Evolutionary conservation across 2,888 invertebrate genomes (phyloP), one percentile per base, ranked within the genome.

Genomic region (Pimpla rufipes): DNA sequence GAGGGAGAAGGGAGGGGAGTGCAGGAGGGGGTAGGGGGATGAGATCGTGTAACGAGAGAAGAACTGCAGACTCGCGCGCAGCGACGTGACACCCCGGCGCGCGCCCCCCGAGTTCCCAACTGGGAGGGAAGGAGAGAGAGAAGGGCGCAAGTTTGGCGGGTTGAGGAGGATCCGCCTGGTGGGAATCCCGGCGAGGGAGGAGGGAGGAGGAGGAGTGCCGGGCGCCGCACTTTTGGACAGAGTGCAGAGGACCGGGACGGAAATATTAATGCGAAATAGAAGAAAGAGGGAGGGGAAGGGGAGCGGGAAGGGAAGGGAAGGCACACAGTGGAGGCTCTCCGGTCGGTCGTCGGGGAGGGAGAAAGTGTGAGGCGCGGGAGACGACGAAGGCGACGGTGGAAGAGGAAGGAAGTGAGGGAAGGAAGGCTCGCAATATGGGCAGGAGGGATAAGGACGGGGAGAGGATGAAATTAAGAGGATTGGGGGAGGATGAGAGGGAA

Each of bases 361-460:
- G 18, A 2, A 52, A 52, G 21, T 23, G 10, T 45, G n/a, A 45
- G 45, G n/a, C 29, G 5, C 2, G 29, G 29, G 29, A 29, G 5
- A 42, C 8, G 7, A 7, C 42, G 42, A 42, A 13, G 42, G 13
- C 29, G 23, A 0, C 21, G 6, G 66, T 42, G 23, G 16, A 18
- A 50, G 47, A 45, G 21, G 45, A 66, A 5, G 16, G 23, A 66
- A 21, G 47, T 16, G 35, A 16, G 52, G 29, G 70, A n/a, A n/a
- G 64, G 64, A 52, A 78, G 52, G 78, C 79, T 66, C 79, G 80
- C 79, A 77, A 84, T 81, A 83, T 83, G 66, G 79, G 57, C 71
- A 59, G 71, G 74, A 21, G 73, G 66, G 16, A 55, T 23, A 47
- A 74, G 68, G 50, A 79, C 18, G 23, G 57, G 16, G 66, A 59